A percentile compares a stretch with the other conserved stretches of the same genome.
Evolutionary conservation across 2,797 vertebrate genomes (phyloP).

Genomic region (Tenualosa ilisha): DNA sequence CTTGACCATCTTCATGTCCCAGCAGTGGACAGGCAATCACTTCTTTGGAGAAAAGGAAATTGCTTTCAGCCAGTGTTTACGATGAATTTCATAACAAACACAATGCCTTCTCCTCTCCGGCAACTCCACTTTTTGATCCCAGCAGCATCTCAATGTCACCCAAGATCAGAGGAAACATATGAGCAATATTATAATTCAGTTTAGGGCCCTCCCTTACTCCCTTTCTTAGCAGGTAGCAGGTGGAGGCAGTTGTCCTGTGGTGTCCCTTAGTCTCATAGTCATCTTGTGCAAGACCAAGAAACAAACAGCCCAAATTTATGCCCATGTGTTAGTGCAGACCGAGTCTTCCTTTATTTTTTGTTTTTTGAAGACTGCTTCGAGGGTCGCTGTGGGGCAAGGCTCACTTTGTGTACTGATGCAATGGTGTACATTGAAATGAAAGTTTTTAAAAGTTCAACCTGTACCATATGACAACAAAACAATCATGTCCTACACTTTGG

Average conservation of each 20-base stretch:
- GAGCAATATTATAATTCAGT: not conserved
- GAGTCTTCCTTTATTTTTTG: not conserved
- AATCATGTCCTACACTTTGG: not conserved
- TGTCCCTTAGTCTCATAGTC: not conserved
- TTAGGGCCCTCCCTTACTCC: not conserved
- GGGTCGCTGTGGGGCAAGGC: not conserved
- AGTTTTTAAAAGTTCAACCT: not conserved
- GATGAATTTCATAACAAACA: slow-evolving; percentile 46
- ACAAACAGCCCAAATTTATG: not conserved
- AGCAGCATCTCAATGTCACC: slow-evolving; percentile 41
- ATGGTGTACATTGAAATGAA: not conserved
- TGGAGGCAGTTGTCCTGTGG: not conserved
- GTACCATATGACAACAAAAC: not conserved
- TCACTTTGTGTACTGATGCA: not conserved
- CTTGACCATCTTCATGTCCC: slow-evolving; percentile 36
- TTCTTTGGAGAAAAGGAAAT: slow-evolving; percentile 42
- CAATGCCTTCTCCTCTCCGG: slow-evolving; percentile 36
- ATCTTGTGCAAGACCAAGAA: not conserved
- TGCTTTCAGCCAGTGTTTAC: slow-evolving; percentile 46
- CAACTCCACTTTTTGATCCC: slow-evolving; percentile 30
- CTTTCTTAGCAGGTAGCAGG: not conserved
- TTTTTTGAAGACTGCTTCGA: not conserved
- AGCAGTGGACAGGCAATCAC: slow-evolving; percentile 32
- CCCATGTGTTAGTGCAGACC: not conserved
- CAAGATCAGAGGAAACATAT: slow-evolving; percentile 28